Base-by-base conservation (phyloP, 2,888 invertebrate species). In the Lepetodrilus schrolli region DNA sequence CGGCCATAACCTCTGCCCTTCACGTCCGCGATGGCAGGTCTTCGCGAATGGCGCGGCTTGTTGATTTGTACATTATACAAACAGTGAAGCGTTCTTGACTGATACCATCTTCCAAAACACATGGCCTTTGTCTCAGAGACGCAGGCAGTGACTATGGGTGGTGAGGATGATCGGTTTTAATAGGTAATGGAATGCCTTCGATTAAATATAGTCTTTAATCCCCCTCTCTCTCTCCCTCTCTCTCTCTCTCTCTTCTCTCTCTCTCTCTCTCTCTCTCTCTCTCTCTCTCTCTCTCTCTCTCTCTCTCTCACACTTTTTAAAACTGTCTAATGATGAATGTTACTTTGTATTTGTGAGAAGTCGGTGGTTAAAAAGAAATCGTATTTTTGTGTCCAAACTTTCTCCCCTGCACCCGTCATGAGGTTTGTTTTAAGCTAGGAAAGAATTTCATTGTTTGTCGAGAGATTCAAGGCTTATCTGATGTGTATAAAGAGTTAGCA, bases 241-340 rank as follows among this genome's bases (percentile, higher is more conserved):
- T 43, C 43, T 43, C 49, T 30, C 70, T 26, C 70, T 26, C 30
- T 49, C 8, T 23, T 30, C 8, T 17, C 23, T 38, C 58, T 70
- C 10, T 48, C 48, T 48, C 70, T 26, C 70, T 70, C 13, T 21
- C 70, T 48, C 23, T 26, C 70, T 70, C 70, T 48, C 70, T 70
- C 70, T 70, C 70, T 48, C 70, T 70, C 50, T 49, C 70, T 50
- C 36, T 49, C 34, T 34, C 36, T 49, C 70, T 30, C 3, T 70
- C 30, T 30, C 3, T 49, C 49, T 0, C 17, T 43, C 38, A 10
- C 0, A 10, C 0, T 37, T 13, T 0, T 13, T 37, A 7, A 10
- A 7, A 10, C 38, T 0, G n/a, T 7, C 1, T 43, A 43, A 43
- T 1, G 4, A 4, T 43, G 17, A 43, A 43, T 43, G 43, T 43